Evolutionary conservation across 1,140 invertebrate genomes (phyloP), one percentile per base, ranked within the genome.

Genomic region (Magallana gigas): DNA sequence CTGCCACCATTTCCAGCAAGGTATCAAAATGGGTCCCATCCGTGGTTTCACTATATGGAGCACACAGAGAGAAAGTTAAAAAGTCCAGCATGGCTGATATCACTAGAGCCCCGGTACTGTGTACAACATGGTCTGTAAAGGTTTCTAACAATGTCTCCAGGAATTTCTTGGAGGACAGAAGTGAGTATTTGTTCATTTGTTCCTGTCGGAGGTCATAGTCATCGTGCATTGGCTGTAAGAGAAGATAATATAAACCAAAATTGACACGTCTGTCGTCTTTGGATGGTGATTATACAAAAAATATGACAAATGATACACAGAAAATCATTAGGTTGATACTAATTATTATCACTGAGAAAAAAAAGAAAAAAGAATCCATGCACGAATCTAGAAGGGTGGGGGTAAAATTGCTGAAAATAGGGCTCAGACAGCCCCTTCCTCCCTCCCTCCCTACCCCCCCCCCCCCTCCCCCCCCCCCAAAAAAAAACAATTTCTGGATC

Each of bases 1-100:
- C 96, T 1, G 99, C 98, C 1, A 99, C 98, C 96, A 99, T 97
- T 95, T 98, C 97, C 58, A 99, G 95, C 58, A 99, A 95, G 88
- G 96, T 97, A 94, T 99, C 99, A 95, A 99, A 99, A 93, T 99
- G 97, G 92, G 98, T 98, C 23, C 98, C 98, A 94, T 99, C 98
- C 0, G 99, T 99, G 57, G 99, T 99, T 95, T 99, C 99, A 94
- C 98, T 99, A 95, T 99, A 99, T 29, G 99, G 99, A 88, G 99
- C 98, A 95, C 99, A 99, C 11, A 99, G 95, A 8, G 98, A 97
- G 96, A 99, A 99, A n/a, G 99, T 99, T 88, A 99, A 95, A 93
- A 99, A 99, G 95, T 99, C 99, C 92, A 99, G 96, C 98, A 99
- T 99, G 59, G 98, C 97, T 29, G 96, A 95, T 71, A 97, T 96